These are phyloP conservation scores for Mesembrinibis cayennensis DNA, from an alignment of 2,113 vertebrate species.

Conservation along the genomic window DNA sequence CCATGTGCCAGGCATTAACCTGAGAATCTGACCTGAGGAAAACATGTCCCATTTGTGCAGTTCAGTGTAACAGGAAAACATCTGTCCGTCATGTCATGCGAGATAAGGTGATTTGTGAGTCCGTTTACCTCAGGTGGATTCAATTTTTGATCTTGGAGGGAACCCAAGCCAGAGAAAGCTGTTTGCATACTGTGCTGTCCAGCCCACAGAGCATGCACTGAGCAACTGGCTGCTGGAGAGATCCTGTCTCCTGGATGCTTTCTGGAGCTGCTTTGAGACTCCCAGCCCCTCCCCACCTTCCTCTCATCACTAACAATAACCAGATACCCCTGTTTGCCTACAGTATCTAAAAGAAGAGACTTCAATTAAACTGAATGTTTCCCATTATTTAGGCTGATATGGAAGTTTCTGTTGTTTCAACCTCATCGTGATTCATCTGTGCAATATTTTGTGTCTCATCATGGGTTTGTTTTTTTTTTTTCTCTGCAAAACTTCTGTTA, in stretches of 20 bases:
- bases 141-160: constrained; percentile 53
- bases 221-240: constrained; percentile 15
- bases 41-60: constrained; percentile 34
- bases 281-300: background rate
- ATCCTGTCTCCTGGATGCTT: constrained; percentile 6
- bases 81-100: background rate
- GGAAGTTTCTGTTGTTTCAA: background rate
- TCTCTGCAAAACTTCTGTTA: background rate
- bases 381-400: constrained; percentile 6
- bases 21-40: background rate
- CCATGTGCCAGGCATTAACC: constrained; percentile 16
- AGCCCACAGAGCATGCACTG: background rate
- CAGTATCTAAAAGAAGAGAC: background rate
- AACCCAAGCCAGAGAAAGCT: background rate
- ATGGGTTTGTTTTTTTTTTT: background rate
- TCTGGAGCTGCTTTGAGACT: background rate
- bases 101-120: constrained; percentile 56
- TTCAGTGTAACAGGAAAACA: constrained; percentile 11
- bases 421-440: background rate
- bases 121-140: constrained; percentile 29
- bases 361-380: constrained; percentile 18
- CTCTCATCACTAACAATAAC: constrained; percentile 29
- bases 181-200: background rate
- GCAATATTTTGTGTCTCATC: background rate
- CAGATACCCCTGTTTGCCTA: constrained; percentile 10